Evolutionary conservation across 1,140 invertebrate species (phyloP).

Genomic region (Augochlora pura): DNA sequence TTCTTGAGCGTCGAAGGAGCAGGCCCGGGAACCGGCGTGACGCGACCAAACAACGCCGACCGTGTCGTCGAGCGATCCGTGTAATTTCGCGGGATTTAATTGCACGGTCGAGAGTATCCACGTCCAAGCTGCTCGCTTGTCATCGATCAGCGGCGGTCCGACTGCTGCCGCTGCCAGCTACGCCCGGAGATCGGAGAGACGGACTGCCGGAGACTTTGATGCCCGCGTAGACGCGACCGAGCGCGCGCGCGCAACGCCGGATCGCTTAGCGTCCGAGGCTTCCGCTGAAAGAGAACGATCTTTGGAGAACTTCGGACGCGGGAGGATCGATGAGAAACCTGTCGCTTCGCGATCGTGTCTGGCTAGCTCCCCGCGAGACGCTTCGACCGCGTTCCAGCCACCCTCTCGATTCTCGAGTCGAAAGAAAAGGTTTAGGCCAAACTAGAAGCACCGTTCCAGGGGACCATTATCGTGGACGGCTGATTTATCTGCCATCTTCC

Average conservation of each 20-base stretch:
- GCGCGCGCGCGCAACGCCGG: no score
- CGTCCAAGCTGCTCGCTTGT: conserved; percentile 27
- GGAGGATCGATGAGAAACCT: no score
- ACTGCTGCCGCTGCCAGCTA: conserved; percentile 12
- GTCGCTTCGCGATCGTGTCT: no score
- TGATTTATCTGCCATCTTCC: conserved; percentile 18
- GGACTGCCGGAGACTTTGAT: conserved; percentile 58
- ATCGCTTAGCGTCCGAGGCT: no score
- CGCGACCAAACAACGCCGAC: not conserved
- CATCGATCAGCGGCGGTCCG: conserved; percentile 28
- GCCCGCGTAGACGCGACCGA: conserved; percentile 46
- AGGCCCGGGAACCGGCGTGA: not conserved
- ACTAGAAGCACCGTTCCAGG: not conserved
- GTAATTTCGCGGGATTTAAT: conserved; percentile 32
- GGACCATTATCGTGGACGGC: conserved; percentile 36
- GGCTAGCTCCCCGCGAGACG: not conserved
- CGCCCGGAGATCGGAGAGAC: no score
- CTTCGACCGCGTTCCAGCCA: conserved; percentile 4
- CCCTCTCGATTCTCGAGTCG: conserved; percentile 1
- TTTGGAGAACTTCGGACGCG: no score
- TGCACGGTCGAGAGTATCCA: conserved; percentile 2
- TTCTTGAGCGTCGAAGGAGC: not conserved
- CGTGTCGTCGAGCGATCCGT: not conserved
- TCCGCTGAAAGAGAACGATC: not conserved
- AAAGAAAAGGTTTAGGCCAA: conserved; percentile 22